Percentiles rank a stretch among this genome's conserved stretches.
Evolutionary conservation across 23 tunicate genomes (phyloP).

Genomic region (Halocynthia roretzi): DNA sequence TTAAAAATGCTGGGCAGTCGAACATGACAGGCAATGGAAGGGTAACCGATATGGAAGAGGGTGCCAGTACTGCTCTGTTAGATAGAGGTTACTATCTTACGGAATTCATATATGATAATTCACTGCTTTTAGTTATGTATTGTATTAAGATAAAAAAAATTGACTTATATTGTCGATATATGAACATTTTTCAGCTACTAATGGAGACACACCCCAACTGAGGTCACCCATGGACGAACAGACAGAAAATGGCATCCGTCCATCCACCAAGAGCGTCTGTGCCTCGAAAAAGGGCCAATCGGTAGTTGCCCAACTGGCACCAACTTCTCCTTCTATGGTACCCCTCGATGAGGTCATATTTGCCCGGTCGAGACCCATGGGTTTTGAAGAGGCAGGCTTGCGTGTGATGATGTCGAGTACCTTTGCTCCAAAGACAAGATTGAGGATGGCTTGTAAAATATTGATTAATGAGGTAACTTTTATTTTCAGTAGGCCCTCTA

Average conservation of each 20-base stretch:
- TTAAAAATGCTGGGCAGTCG: no score
- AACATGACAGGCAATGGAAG: no score
- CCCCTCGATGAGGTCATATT: slow-evolving; percentile 10
- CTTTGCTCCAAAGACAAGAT: slow-evolving; percentile 31
- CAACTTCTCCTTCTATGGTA: slow-evolving; percentile 13
- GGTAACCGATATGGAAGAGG: no score
- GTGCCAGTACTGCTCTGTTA: no score
- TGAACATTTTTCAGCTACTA: not conserved
- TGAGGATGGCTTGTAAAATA: slow-evolving; percentile 27
- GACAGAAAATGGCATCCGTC: not conserved
- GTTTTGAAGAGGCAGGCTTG: slow-evolving; percentile 17
- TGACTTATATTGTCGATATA: no score
- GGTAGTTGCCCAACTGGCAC: slow-evolving; percentile 9
- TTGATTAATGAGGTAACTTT: slow-evolving; percentile 27
- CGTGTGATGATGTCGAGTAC: slow-evolving; percentile 27
- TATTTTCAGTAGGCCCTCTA: not conserved
- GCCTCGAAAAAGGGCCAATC: not conserved
- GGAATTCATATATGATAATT: no score
- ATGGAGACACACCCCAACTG: slow-evolving; percentile 7
- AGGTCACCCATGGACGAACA: not conserved
- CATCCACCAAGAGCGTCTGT: not conserved
- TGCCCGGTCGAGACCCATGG: not conserved
- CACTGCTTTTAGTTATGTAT: no score
- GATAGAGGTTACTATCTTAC: no score
- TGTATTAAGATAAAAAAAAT: no score